Evolutionary conservation across 2,888 invertebrate genomes (phyloP).

Genomic region (Drosophila neutralis): DNA sequence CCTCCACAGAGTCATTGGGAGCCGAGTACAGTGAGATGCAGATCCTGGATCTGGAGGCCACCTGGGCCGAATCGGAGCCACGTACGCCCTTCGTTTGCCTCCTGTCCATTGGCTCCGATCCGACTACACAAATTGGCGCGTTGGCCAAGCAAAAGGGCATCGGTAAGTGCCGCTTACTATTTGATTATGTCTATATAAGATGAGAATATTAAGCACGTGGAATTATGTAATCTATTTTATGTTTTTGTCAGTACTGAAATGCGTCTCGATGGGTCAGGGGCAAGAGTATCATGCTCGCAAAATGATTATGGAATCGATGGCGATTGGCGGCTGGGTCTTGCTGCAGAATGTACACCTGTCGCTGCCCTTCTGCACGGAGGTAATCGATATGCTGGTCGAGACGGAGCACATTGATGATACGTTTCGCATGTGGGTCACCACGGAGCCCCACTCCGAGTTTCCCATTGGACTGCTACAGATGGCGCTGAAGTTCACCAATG

Average conservation of each 20-base stretch:
- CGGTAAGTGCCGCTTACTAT: slow-evolving; percentile 86
- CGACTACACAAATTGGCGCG: slow-evolving; percentile 95
- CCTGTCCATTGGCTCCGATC: slow-evolving; percentile 97
- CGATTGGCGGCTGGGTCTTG: slow-evolving; percentile 95
- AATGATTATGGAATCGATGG: slow-evolving; percentile 92
- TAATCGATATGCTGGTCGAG: slow-evolving; percentile 94
- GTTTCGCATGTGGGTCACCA: slow-evolving; percentile 97
- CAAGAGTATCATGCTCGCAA: slow-evolving; percentile 94
- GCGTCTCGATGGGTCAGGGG: slow-evolving; percentile 99
- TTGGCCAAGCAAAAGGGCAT: slow-evolving; percentile 94
- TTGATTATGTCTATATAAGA: not conserved
- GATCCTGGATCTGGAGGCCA: slow-evolving; percentile 95
- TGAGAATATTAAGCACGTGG: not conserved
- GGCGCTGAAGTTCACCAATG: slow-evolving; percentile 98
- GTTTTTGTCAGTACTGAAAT: slow-evolving; percentile 87
- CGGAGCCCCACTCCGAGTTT: slow-evolving; percentile 96
- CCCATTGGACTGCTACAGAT: slow-evolving; percentile 95
- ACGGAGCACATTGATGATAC: slow-evolving; percentile 92
- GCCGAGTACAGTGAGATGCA: slow-evolving; percentile 95
- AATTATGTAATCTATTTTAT: not conserved
- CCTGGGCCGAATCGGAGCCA: slow-evolving; percentile 95
- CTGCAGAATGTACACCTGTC: slow-evolving; percentile 98
- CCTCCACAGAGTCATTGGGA: slow-evolving; percentile 90
- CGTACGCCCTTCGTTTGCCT: slow-evolving; percentile 96
- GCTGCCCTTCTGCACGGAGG: slow-evolving; percentile 96